These are phyloP conservation scores for Drosophila austrosaltans DNA, from an alignment of 2,888 invertebrate species.

Conservation along the genomic window DNA sequence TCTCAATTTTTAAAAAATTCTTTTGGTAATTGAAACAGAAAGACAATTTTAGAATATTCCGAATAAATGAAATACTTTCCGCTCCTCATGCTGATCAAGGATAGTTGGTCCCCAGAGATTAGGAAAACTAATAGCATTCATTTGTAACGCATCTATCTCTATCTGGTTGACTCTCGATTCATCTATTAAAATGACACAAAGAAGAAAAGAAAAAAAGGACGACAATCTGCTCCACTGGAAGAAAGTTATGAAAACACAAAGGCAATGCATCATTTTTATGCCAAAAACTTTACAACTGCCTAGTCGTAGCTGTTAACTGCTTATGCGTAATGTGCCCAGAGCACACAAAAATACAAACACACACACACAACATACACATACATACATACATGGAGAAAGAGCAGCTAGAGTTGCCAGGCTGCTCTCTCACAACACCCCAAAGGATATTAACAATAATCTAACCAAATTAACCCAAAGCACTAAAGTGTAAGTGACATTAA, in stretches of 20 bases:
- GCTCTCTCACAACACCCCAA: conserved; percentile 65
- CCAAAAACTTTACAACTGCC: conserved; percentile 67
- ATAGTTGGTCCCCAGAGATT: neutral
- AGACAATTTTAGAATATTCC: too few species aligned
- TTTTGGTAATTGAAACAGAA: too few species aligned
- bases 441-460: conserved; percentile 82
- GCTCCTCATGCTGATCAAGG: neutral
- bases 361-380: conserved; percentile 1
- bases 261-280: conserved; percentile 73
- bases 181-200: conserved; percentile 5
- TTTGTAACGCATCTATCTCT: neutral
- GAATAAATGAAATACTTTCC: neutral
- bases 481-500: conserved; percentile 82
- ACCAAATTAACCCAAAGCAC: conserved; percentile 82
- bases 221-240: conserved; percentile 42
- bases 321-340: conserved; percentile 59
- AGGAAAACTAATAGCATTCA: neutral
- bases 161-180: conserved; percentile 1
- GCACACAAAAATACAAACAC: conserved; percentile 21
- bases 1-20: too few species aligned
- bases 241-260: conserved; percentile 19
- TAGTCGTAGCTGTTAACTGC: conserved; percentile 35
- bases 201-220: neutral
- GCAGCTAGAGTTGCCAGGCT: conserved; percentile 23
- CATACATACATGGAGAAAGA: neutral